Percentiles rank a stretch among this genome's conserved stretches.
phyloP scores from a whole-genome alignment of 2,888 invertebrate species.

The Micropterix aruncella region DNA sequence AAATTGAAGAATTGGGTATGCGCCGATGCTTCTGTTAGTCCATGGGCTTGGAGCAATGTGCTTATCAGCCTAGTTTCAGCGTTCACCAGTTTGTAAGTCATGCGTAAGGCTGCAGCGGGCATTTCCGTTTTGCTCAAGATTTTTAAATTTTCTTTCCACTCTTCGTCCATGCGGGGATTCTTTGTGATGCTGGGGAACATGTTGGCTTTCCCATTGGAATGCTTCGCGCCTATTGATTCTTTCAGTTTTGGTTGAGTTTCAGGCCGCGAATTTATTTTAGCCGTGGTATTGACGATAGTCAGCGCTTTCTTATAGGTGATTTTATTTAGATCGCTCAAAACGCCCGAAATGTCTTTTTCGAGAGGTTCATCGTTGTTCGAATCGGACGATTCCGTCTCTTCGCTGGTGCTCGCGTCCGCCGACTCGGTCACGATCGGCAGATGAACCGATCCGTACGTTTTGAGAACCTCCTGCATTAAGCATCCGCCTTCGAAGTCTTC shows the following conservation, averaged over 20 bases:
- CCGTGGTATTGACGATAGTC: slow-evolving; percentile 33
- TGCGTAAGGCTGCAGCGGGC: slow-evolving; percentile 54
- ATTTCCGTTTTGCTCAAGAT: slow-evolving; percentile 36
- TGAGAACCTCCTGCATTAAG: slow-evolving; percentile 37
- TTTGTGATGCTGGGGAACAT: slow-evolving; percentile 6
- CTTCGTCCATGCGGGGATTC: slow-evolving; percentile 1
- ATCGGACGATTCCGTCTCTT: slow-evolving; percentile 26
- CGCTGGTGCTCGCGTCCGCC: slow-evolving; percentile 21
- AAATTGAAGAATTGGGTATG: slow-evolving; percentile 67
- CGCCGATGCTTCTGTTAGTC: slow-evolving; percentile 47
- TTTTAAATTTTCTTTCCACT: slow-evolving; percentile 12
- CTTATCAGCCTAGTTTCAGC: slow-evolving; percentile 69
- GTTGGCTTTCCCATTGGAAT: background rate
- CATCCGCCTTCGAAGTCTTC: slow-evolving; percentile 30
- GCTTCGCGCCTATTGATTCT: background rate
- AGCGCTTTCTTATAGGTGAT: slow-evolving; percentile 32
- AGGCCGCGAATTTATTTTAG: slow-evolving; percentile 24
- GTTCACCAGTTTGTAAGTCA: slow-evolving; percentile 68
- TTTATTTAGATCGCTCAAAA: slow-evolving; percentile 31
- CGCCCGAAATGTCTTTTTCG: slow-evolving; percentile 31
- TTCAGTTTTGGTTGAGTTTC: slow-evolving; percentile 1
- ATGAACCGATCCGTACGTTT: slow-evolving; percentile 27
- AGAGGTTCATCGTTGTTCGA: slow-evolving; percentile 15
- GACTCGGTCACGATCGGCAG: slow-evolving; percentile 15
- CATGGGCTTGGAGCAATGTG: slow-evolving; percentile 63